Conservation (phyloP, 1,140 invertebrate species). For the Drosophila novamexicana region DNA sequence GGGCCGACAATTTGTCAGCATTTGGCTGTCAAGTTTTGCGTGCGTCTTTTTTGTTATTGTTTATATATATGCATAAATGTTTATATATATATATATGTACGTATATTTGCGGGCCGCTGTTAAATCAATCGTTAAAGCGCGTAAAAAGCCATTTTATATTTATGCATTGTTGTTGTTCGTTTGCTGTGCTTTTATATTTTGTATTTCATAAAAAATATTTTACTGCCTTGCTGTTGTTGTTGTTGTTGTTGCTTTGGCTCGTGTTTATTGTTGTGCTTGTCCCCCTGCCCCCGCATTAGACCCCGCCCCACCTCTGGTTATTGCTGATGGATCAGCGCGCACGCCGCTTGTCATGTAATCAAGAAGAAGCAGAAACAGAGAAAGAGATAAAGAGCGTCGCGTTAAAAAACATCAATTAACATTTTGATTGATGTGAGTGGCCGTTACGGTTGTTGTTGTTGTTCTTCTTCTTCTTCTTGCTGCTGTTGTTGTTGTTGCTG, state of each 20-base stretch:
- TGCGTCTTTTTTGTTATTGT: slow-evolving; percentile 21
- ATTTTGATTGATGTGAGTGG: slow-evolving; percentile 75
- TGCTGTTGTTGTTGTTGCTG: slow-evolving; percentile 12
- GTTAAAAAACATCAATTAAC: slow-evolving; percentile 71
- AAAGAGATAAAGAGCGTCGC: slow-evolving; percentile 48
- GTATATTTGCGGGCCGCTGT: slow-evolving; percentile 63
- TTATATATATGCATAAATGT: slow-evolving; percentile 14
- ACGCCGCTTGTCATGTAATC: slow-evolving; percentile 74
- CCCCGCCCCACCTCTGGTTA: slow-evolving; percentile 14
- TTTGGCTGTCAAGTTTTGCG: slow-evolving; percentile 42
- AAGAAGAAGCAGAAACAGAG: slow-evolving; percentile 42
- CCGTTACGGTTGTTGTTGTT: slow-evolving; percentile 23
- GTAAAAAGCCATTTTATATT: slow-evolving; percentile 66
- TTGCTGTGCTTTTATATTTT: slow-evolving; percentile 25
- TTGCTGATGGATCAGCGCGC: slow-evolving; percentile 73
- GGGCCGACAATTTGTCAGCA: slow-evolving; percentile 54
- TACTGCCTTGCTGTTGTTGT: slow-evolving; percentile 46
- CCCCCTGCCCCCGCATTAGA: background rate
- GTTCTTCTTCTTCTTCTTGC: background rate
- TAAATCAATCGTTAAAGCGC: slow-evolving; percentile 79
- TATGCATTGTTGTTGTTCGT: slow-evolving; percentile 17
- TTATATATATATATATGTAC: slow-evolving; percentile 44
- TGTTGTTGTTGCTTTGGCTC: slow-evolving; percentile 61
- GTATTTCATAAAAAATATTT: slow-evolving; percentile 55
- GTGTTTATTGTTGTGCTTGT: slow-evolving; percentile 65